Conservation (phyloP, 2,888 invertebrate species). For the Lottia gigantea region DNA sequence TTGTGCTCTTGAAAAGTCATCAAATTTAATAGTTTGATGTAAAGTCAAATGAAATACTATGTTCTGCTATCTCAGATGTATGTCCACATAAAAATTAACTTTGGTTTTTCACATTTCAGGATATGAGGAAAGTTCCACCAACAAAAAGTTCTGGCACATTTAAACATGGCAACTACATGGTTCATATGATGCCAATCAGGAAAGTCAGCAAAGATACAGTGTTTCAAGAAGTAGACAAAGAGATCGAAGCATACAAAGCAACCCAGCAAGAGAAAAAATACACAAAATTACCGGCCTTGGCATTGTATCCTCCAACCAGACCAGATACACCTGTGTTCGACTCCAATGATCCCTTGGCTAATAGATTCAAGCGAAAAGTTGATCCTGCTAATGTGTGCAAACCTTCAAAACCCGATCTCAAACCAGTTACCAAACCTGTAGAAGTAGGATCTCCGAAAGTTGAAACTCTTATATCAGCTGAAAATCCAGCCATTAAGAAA, state of each 20-base stretch:
- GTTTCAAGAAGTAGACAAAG: background rate
- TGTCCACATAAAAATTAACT: too few species aligned
- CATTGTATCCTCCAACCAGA: background rate
- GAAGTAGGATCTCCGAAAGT: background rate
- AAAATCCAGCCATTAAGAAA: slow-evolving; percentile 4
- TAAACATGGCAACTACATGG: slow-evolving; percentile 8
- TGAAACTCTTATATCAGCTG: background rate
- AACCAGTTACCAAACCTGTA: background rate
- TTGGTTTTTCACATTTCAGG: background rate
- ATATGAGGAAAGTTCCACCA: background rate
- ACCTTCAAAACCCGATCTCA: too few species aligned
- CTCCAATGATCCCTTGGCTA: background rate
- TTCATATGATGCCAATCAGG: background rate
- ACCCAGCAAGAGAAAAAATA: background rate
- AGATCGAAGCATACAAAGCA: background rate
- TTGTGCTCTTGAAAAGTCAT: too few species aligned
- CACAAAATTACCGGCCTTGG: background rate
- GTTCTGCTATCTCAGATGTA: too few species aligned
- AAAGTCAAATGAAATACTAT: too few species aligned
- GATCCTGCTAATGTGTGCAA: background rate
- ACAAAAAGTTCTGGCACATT: background rate
- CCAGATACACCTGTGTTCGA: background rate
- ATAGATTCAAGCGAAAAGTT: slow-evolving; percentile 2
- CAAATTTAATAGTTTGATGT: too few species aligned
- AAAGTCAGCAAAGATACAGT: background rate